Percentiles rank a stretch among this genome's conserved stretches.
phyloP scores from a whole-genome alignment of 2,113 vertebrate genomes.

The Columba livia region DNA sequence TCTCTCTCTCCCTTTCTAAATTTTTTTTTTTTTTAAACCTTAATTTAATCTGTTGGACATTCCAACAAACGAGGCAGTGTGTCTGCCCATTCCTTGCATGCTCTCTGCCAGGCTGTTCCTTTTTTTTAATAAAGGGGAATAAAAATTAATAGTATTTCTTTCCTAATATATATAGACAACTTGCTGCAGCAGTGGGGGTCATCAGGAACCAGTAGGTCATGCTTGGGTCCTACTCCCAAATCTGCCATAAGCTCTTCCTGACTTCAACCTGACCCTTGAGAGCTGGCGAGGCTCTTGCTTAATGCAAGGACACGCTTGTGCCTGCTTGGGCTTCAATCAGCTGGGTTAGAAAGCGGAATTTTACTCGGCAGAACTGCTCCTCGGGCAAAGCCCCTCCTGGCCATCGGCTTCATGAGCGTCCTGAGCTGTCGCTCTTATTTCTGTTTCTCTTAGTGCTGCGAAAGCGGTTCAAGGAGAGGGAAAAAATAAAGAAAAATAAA shows the following conservation, averaged over 20 bases:
- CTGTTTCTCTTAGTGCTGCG: not conserved
- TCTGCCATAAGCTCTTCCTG: not conserved
- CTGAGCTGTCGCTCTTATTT: not conserved
- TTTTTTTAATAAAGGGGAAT: not conserved
- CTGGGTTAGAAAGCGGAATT: not conserved
- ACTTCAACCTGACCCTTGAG: not conserved
- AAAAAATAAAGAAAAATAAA: not conserved
- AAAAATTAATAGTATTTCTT: not conserved
- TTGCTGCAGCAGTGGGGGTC: not conserved
- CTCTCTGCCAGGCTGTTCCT: not conserved
- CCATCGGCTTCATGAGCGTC: not conserved
- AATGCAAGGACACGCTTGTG: not conserved
- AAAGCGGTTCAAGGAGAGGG: not conserved
- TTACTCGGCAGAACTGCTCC: not conserved
- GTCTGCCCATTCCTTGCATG: not conserved
- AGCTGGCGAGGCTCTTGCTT: not conserved
- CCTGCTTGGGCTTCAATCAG: not conserved
- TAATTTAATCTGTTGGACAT: slow-evolving; percentile 60
- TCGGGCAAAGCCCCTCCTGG: not conserved
- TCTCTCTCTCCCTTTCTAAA: not conserved
- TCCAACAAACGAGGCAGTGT: slow-evolving; percentile 51
- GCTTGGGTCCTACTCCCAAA: not conserved
- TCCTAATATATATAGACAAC: not conserved
- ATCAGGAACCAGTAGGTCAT: not conserved
- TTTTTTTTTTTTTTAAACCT: slow-evolving; percentile 45